Percentiles rank a stretch among this genome's conserved stretches.
Evolutionary conservation across 2,888 invertebrate genomes (phyloP).

Genomic region (Gisinianus flammeolus): DNA sequence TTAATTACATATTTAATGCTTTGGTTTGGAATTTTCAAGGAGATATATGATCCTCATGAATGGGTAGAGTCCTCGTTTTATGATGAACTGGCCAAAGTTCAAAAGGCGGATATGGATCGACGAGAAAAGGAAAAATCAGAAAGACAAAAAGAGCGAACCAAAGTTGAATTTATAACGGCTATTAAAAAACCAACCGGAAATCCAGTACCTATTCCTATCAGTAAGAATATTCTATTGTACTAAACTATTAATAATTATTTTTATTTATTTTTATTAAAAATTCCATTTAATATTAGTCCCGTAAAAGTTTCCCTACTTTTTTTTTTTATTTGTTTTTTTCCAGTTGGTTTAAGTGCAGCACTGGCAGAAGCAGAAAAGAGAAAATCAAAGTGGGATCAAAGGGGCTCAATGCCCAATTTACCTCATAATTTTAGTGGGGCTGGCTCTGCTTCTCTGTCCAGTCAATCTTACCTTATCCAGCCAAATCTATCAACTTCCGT

Average conservation of each 20-base stretch:
- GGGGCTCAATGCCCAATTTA: constrained; percentile 61
- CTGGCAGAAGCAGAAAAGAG: constrained; percentile 62
- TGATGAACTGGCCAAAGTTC: constrained; percentile 64
- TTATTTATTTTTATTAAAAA: not conserved
- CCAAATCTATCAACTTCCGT: constrained; percentile 77
- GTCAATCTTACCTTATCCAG: constrained; percentile 44
- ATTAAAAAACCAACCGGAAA: constrained; percentile 64
- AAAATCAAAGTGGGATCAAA: constrained; percentile 93
- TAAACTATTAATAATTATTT: not conserved
- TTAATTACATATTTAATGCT: not conserved
- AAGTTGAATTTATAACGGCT: constrained; percentile 75
- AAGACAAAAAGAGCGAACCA: constrained; percentile 62
- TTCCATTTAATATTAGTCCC: constrained; percentile 1
- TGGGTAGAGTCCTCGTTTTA: constrained; percentile 94
- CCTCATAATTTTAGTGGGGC: not conserved
- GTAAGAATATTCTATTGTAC: not conserved
- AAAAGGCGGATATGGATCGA: constrained; percentile 62
- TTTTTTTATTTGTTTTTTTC: not conserved
- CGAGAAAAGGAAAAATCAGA: constrained; percentile 84
- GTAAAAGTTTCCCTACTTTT: not conserved
- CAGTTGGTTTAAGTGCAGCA: not conserved
- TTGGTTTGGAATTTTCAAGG: constrained; percentile 60
- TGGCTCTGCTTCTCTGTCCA: constrained; percentile 16
- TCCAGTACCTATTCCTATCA: not conserved
- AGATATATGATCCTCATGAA: constrained; percentile 88